Evolutionary conservation across 2,797 vertebrate genomes (phyloP), one percentile per base, ranked within the genome.

Genomic region (Oryzias dopingdopingensis): DNA sequence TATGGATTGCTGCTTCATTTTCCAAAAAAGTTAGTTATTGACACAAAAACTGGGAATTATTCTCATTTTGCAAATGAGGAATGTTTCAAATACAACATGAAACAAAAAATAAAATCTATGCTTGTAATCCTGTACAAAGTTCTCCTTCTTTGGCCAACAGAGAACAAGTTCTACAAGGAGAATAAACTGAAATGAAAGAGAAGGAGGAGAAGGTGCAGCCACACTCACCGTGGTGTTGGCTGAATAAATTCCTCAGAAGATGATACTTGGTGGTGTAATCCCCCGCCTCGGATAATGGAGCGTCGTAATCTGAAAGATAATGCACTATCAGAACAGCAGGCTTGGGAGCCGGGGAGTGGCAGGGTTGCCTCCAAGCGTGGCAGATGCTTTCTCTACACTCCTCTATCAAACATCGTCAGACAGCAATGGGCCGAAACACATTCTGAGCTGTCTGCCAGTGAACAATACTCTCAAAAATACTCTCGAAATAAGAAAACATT

Each of bases 251-350:
- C 52, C 92, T 90, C 51, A 96, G 92, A 83, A 93, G 93, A 84
- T 85, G 88, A 76, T 94, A 96, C 83, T 96, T 95, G 79, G 91
- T 88, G 15, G 95, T 97, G 74, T 96, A 97, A 85, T 98, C 95
- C 56, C 95, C 95, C 20, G 94, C 92, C 83, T 96, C 94, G 12
- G 95, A 96, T 89, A 98, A 90, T 86, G 95, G 92, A 5, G 94
- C 96, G 0, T 97, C 95, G 0, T 96, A 98, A 90, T 98, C 95
- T 98, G 90, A 60, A 90, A 93, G 70, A 91, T 80, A 90, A 88
- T 84, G 71, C 43, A 50, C 82, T 80, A 89, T 90, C 88, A 88
- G 79, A 84, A 80, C 75, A 82, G 87, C 72, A 56, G 67, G 81
- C 74, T 71, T 43, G 15, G 71, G 68, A 78, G 76, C 60, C 58